Percentiles rank a stretch among this genome's conserved stretches.
Conservation (phyloP, 2,113 vertebrate genomes). For the Aspiorhynchus laticeps region DNA sequence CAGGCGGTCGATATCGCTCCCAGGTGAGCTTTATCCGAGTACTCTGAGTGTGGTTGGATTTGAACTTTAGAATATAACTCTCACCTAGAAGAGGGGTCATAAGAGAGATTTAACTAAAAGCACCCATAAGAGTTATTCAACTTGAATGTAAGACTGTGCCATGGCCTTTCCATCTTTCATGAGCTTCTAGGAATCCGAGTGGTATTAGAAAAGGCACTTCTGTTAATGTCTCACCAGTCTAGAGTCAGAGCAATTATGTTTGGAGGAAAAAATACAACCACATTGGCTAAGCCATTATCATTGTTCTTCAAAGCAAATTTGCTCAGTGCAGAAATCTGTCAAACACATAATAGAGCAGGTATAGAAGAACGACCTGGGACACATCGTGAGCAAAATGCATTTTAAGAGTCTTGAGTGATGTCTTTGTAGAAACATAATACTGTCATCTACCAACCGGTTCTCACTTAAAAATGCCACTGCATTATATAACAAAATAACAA, state of each 20-base stretch:
- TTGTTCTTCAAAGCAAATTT: neutral
- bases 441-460: neutral
- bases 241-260: slow-evolving; percentile 34
- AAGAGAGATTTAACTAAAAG: slow-evolving; percentile 32
- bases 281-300: slow-evolving; percentile 20
- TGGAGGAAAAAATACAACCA: neutral
- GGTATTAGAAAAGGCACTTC: slow-evolving; percentile 34
- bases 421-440: neutral
- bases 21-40: slow-evolving; percentile 90
- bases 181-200: slow-evolving; percentile 20
- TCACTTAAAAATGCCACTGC: neutral
- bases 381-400: neutral
- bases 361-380: neutral
- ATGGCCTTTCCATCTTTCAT: slow-evolving; percentile 10
- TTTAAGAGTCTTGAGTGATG: slow-evolving; percentile 3
- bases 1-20: slow-evolving; percentile 90
- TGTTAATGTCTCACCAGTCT: slow-evolving; percentile 10
- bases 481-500: neutral
- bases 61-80: slow-evolving; percentile 88
- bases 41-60: slow-evolving; percentile 87
- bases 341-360: slow-evolving; percentile 19
- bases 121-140: slow-evolving; percentile 8
- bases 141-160: slow-evolving; percentile 14
- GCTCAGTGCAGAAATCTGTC: neutral
- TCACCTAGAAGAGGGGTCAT: slow-evolving; percentile 78